A percentile compares a stretch with the other conserved stretches of the same genome.
Evolutionary conservation across 2,797 vertebrate genomes (phyloP).

Genomic region (Ceryle rudis): DNA sequence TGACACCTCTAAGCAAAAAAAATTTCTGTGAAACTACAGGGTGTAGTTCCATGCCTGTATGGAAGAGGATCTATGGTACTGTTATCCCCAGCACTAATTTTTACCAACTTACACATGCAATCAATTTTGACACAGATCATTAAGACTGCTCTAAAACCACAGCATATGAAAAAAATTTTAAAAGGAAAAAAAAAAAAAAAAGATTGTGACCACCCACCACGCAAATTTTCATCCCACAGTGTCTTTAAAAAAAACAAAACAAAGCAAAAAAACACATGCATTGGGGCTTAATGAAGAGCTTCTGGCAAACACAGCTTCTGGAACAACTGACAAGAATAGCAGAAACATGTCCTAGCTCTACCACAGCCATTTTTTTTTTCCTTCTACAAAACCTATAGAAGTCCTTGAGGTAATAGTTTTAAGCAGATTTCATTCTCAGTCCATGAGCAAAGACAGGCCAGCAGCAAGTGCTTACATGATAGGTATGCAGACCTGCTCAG

Average conservation of each 20-base stretch:
- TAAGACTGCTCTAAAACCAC: conserved; percentile 3
- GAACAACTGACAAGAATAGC: conserved; percentile 61
- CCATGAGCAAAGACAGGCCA: conserved; percentile 48
- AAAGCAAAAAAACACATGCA: not conserved
- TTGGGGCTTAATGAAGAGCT: conserved; percentile 35
- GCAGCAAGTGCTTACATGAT: conserved; percentile 77
- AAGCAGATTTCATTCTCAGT: conserved; percentile 68
- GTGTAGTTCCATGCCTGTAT: not conserved
- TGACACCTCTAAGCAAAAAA: not conserved
- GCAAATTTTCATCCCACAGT: conserved; percentile 10
- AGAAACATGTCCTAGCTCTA: conserved; percentile 67
- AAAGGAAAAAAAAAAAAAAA: not conserved
- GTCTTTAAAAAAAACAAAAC: not conserved
- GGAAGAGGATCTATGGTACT: not conserved
- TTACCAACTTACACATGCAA: not conserved
- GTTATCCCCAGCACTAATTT: not conserved
- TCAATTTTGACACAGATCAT: not conserved
- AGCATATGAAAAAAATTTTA: not conserved
- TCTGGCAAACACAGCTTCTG: conserved; percentile 35
- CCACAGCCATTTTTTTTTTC: conserved; percentile 12
- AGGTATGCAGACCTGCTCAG: conserved; percentile 67
- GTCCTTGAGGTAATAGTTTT: conserved; percentile 73
- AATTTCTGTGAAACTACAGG: not conserved
- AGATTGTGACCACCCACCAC: not conserved
- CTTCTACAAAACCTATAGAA: conserved; percentile 48